A percentile compares a stretch with the other conserved stretches of the same genome.
phyloP scores from a whole-genome alignment of 2,113 vertebrate genomes.

The Eclectus roratus region DNA sequence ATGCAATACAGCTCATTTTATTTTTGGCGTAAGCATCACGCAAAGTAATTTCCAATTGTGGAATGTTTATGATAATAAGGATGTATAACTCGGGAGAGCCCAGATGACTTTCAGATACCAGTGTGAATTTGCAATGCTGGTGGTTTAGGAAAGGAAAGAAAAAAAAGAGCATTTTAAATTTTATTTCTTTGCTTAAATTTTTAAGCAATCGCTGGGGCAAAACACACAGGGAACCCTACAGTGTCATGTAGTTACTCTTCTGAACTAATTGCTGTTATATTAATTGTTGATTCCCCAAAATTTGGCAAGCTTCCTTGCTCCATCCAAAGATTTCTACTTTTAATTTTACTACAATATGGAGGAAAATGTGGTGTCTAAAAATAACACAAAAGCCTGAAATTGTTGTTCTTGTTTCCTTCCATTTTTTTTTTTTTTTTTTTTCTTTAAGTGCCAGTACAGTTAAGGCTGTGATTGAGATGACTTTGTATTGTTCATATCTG shows the following conservation, averaged over 20 bases:
- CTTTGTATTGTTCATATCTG: neutral
- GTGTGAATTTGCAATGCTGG: neutral
- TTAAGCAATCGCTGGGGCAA: neutral
- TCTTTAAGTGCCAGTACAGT: neutral
- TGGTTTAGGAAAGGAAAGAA: neutral
- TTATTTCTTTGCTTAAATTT: neutral
- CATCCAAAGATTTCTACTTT: neutral
- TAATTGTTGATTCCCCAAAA: neutral
- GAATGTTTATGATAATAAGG: conserved; percentile 38
- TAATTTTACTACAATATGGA: neutral
- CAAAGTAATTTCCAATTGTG: conserved; percentile 42
- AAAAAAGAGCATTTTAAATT: neutral
- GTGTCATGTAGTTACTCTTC: neutral
- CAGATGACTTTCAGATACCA: conserved; percentile 6
- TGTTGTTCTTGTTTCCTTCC: neutral
- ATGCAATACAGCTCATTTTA: conserved; percentile 46
- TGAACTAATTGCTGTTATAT: neutral
- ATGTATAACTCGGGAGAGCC: neutral
- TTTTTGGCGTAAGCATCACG: neutral
- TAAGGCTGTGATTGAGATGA: neutral
- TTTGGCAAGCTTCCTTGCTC: neutral
- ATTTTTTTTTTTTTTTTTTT: neutral
- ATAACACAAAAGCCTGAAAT: neutral
- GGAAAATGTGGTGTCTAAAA: neutral
- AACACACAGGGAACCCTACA: neutral